Base-by-base conservation (phyloP, 2,888 invertebrate species). In the Synanthedon andrenaeformis region DNA sequence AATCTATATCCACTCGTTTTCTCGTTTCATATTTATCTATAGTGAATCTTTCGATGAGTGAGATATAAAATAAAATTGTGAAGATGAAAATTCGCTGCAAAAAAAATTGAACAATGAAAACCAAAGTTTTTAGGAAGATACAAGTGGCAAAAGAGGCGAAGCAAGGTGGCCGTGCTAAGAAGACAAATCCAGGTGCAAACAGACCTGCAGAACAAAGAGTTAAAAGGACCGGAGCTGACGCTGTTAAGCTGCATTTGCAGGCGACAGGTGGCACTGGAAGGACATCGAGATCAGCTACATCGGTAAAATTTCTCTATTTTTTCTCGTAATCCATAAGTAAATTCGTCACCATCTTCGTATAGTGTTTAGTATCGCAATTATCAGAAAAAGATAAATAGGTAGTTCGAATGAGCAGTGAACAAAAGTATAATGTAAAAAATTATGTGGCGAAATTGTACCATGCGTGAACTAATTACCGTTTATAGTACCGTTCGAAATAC, bases 211-310 rank as follows among this genome's bases (percentile, higher is more conserved):
- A 72, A 17, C 65, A 67, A 14, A 74, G 76, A 13, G 60, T 60
- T 17, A 87, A 87, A 64, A 70, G 87, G 51, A 86, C 87, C 10
- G 87, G 87, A 2, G 64, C 85, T 45, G 87, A 85, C 23, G 87
- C 87, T 41, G 87, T 87, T 13, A 86, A 84, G 62, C 65, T 87
- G 49, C 82, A 87, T 60, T 67, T 85, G 45, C 56, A 85, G 59
- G 66, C 66, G 28, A 85, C 86, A 3, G 86, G 86, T 41, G 74
- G 77, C 54, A 83, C 81, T 13, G 87, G 87, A n/a, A 74, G 87
- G 55, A 73, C 81, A 13, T 87, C 87, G 12, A 76, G 87, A 55
- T 87, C 87, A 54, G 87, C 87, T 13, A 82, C 85, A 53, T 60
- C 87, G 67, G 87, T 87, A 75, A 62, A 13, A 45, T 42, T 54